These are phyloP conservation scores for Carassius carassius DNA, from an alignment of 2,113 vertebrate species.

Conservation along the genomic window DNA sequence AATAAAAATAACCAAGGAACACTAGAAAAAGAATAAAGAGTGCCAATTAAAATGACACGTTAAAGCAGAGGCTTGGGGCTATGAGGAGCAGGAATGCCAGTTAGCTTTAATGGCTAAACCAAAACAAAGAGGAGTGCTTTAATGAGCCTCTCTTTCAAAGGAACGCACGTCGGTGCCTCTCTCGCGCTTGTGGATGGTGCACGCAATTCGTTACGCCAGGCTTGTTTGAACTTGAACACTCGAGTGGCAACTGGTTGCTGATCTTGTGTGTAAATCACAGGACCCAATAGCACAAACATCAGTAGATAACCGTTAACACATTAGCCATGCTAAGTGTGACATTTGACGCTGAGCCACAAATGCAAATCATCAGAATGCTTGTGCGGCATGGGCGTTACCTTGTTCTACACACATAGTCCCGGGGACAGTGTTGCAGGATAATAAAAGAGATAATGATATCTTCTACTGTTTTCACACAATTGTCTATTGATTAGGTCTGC, in stretches of 20 bases:
- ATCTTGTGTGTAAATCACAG: constrained; percentile 50
- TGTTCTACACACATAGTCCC: neutral
- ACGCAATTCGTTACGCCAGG: constrained; percentile 38
- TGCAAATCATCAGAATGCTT: constrained; percentile 46
- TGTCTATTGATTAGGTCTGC: neutral
- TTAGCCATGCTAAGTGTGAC: constrained; percentile 51
- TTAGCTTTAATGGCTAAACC: constrained; percentile 54
- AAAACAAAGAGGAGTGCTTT: constrained; percentile 56
- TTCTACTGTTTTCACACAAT: neutral
- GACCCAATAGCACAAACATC: constrained; percentile 47
- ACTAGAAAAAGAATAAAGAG: constrained; percentile 54
- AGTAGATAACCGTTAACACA: constrained; percentile 52
- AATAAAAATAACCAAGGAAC: constrained; percentile 48
- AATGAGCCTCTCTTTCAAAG: constrained; percentile 53
- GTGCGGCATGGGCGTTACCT: neutral
- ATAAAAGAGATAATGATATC: neutral
- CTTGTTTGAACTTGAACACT: constrained; percentile 50
- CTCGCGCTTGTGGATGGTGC: constrained; percentile 1
- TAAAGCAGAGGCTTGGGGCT: constrained; percentile 49
- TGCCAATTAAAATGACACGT: constrained; percentile 58
- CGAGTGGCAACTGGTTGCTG: constrained; percentile 1
- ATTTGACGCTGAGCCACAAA: constrained; percentile 49
- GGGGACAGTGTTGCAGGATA: neutral
- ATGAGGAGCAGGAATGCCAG: constrained; percentile 43
- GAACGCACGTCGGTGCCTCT: constrained; percentile 38